Conservation (phyloP, 2,888 invertebrate genomes). For the Pammene aurita region DNA sequence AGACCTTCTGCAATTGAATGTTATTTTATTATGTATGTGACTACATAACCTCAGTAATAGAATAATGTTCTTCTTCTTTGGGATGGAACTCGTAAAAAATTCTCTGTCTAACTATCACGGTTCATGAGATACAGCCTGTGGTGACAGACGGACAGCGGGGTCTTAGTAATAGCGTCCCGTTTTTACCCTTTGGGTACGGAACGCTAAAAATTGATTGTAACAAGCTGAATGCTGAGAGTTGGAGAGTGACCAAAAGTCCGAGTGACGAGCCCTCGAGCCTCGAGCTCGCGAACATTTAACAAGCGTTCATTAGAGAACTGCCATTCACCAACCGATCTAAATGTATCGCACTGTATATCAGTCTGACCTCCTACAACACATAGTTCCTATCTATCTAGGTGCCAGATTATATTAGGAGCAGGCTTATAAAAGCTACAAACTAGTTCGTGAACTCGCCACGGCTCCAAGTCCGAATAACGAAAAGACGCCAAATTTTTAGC, state of each 20-base stretch:
- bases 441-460: neutral
- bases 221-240: neutral
- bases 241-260: slow-evolving; percentile 25
- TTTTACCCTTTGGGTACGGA: too few relatives aligned
- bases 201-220: neutral
- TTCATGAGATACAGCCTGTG: too few relatives aligned
- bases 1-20: too few relatives aligned
- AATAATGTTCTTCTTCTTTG: too few relatives aligned
- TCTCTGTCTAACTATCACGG: too few relatives aligned
- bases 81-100: too few relatives aligned
- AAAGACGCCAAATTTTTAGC: slow-evolving; percentile 10
- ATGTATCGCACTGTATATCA: neutral
- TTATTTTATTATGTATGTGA: too few relatives aligned
- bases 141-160: too few relatives aligned
- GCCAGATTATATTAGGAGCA: neutral
- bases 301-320: slow-evolving; percentile 26
- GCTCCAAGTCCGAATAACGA: neutral
- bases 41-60: too few relatives aligned
- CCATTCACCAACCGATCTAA: neutral
- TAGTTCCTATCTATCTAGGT: neutral
- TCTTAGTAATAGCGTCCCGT: too few relatives aligned
- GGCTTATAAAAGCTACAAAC: neutral
- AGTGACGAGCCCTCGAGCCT: neutral
- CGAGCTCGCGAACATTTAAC: slow-evolving; percentile 19
- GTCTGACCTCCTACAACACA: neutral